phyloP scores from a whole-genome alignment of 2,888 invertebrate genomes.

The Crocallis elinguaria region DNA sequence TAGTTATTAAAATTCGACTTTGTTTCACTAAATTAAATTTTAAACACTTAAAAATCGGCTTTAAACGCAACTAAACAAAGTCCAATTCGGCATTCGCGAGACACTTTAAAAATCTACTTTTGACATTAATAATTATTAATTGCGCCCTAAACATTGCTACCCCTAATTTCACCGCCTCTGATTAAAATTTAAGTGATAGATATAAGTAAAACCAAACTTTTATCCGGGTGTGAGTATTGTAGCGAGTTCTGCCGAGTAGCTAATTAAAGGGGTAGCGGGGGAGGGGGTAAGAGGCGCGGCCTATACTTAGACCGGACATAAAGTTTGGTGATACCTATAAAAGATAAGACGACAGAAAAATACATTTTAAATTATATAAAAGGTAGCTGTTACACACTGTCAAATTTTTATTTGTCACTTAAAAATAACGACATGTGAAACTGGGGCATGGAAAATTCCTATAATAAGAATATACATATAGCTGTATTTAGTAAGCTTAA shows the following conservation, averaged over 20 bases:
- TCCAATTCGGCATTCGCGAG: conserved; percentile 16
- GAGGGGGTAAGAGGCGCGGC: too few relatives aligned
- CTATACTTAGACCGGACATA: too few relatives aligned
- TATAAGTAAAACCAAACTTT: too few relatives aligned
- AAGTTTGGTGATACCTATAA: too few relatives aligned
- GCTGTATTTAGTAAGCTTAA: conserved; percentile 65
- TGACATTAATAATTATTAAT: conserved; percentile 39
- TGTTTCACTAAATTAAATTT: background rate
- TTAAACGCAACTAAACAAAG: conserved; percentile 9
- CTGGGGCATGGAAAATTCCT: conserved; percentile 6
- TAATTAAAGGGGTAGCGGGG: too few relatives aligned
- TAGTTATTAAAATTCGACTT: background rate
- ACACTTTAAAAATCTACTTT: conserved; percentile 30
- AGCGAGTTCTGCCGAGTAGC: too few relatives aligned
- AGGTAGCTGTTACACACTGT: background rate
- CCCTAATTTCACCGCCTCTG: background rate
- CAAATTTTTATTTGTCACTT: background rate
- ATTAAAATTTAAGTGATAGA: background rate
- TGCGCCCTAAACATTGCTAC: conserved; percentile 1
- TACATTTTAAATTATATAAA: too few relatives aligned
- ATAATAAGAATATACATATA: conserved; percentile 56
- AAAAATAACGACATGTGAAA: conserved; percentile 10
- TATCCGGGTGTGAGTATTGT: too few relatives aligned
- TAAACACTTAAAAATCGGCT: conserved; percentile 23
- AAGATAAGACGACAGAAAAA: too few relatives aligned